Conservation (phyloP, 2,888 invertebrate genomes). For the Reticulitermes lucifugus region DNA sequence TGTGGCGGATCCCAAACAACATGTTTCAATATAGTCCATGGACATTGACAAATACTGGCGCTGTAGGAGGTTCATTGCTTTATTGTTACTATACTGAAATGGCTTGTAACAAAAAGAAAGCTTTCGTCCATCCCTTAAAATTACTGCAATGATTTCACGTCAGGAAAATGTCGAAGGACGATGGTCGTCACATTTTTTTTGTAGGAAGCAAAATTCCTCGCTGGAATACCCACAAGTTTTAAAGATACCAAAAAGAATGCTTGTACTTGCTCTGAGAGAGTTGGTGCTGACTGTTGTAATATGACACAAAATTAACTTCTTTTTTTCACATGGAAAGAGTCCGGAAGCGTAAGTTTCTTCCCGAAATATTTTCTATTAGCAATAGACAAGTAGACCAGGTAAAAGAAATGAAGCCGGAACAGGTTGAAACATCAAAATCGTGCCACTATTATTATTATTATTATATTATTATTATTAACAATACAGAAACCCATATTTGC, state of each 20-base stretch:
- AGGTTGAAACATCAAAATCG: no score
- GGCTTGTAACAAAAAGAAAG: not conserved
- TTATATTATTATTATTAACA: no score
- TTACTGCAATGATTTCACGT: slow-evolving; percentile 34
- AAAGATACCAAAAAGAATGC: not conserved
- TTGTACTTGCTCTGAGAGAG: not conserved
- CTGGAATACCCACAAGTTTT: not conserved
- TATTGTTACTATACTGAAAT: slow-evolving; percentile 11
- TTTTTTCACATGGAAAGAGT: no score
- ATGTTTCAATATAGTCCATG: slow-evolving; percentile 22
- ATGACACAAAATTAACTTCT: no score
- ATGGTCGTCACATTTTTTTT: not conserved
- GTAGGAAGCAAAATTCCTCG: not conserved
- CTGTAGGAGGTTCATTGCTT: slow-evolving; percentile 28
- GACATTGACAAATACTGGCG: slow-evolving; percentile 32
- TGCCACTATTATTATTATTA: no score
- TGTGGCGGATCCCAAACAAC: slow-evolving; percentile 16
- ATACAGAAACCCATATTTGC: no score
- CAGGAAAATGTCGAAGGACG: not conserved
- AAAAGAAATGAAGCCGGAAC: no score
- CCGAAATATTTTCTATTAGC: no score
- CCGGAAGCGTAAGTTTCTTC: no score
- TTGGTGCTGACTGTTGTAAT: not conserved
- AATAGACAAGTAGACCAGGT: no score
- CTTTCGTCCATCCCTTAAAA: slow-evolving; percentile 29